Conservation (phyloP, 1,140 invertebrate species). For the Limonius californicus region DNA sequence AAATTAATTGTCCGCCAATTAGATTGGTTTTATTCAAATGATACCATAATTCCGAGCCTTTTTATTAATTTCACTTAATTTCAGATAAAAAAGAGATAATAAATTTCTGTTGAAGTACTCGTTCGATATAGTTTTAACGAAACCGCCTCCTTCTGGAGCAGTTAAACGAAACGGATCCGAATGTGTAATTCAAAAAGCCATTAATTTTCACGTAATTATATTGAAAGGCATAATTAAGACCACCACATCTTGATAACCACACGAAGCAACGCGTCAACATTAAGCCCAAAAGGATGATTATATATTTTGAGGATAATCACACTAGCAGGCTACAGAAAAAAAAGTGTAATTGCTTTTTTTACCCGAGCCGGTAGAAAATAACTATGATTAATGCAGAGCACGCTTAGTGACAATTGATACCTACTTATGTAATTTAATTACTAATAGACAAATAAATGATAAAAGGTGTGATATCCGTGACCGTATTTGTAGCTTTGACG, state of each 20-base stretch:
- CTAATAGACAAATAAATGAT: too few relatives aligned
- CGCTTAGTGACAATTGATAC: too few relatives aligned
- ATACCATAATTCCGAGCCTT: neutral
- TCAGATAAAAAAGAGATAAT: neutral
- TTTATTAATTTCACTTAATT: neutral
- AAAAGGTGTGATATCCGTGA: too few relatives aligned
- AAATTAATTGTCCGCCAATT: conserved; percentile 22
- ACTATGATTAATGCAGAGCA: neutral
- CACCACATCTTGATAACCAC: neutral
- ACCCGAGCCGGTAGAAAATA: neutral
- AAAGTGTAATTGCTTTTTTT: neutral
- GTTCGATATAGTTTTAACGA: too few relatives aligned
- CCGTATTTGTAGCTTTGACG: too few relatives aligned
- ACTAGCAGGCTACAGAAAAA: neutral
- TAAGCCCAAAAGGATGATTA: neutral
- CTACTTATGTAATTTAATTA: too few relatives aligned
- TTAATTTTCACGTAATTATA: neutral
- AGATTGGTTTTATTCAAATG: conserved; percentile 16
- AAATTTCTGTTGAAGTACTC: too few relatives aligned
- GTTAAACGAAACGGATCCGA: neutral
- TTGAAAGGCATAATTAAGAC: neutral
- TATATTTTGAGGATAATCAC: neutral
- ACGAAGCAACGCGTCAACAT: neutral
- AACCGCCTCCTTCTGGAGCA: neutral
- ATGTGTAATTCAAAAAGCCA: neutral